Base-by-base conservation (phyloP, 2,888 invertebrate genomes). In the Dasysyrphus tricinctus region DNA sequence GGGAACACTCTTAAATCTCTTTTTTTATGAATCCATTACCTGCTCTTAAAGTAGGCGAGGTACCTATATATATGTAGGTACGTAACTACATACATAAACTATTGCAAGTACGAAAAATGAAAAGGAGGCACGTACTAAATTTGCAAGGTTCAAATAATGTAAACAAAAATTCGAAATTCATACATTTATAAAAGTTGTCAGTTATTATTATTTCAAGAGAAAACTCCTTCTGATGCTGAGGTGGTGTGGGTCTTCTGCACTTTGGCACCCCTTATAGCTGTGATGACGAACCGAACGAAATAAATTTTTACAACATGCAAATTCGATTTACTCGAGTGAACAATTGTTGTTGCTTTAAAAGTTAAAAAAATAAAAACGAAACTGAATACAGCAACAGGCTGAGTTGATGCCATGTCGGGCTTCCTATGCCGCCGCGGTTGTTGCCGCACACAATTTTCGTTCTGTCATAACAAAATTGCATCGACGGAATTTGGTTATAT, bases 121-220 rank as follows among this genome's bases (percentile, higher is more conserved):
- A 59, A 54, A 42, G 37, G n/a, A 44, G 77, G 57, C 72, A 82
- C 59, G 77, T 73, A 82, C 57, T 51, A 29, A 3, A 56, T 61
- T 57, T 65, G 29, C 24, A 51, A 57, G 32, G 11, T 59, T 67
- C n/a, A 54, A 67, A 67, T 73, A 24, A 12, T 42, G 73, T 72
- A 77, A 77, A 82, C 72, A 73, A 77, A 54, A 57, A 73, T 77
- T 65, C 37, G 19, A 78, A 37, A 67, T 67, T 72, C 57, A 67
- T 24, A 24, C 24, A 24, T n/a, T n/a, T 24, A 24, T 56, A 59
- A 82, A 82, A 77, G 11, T 49, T 59, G 49, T 34, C 42, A 24
- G 39, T 59, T 80, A 32, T 70, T 37, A 42, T 70, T 80, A 69
- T 76, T 73, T 67, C 57, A 63, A 44, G 74, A 75, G 51, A 54